phyloP scores from a whole-genome alignment of 2,888 invertebrate genomes.

The Zaprionus bogoriensis region DNA sequence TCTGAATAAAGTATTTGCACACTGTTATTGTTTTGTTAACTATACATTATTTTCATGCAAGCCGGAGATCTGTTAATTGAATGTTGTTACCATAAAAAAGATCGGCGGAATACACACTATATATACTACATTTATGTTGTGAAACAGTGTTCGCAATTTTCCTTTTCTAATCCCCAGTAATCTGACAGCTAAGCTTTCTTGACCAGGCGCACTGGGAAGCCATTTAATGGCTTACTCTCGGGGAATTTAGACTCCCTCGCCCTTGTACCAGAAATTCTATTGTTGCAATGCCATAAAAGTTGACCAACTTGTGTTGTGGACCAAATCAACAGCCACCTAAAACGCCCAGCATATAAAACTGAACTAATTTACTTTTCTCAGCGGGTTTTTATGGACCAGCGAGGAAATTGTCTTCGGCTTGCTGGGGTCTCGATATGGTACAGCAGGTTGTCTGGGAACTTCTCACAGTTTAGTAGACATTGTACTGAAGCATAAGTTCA shows the following conservation, averaged over 20 bases:
- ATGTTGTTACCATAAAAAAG: too few relatives aligned
- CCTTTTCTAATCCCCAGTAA: neutral
- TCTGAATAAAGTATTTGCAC: too few relatives aligned
- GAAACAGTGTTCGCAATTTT: neutral
- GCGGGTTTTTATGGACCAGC: slow-evolving; percentile 44
- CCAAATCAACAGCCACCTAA: neutral
- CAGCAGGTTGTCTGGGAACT: slow-evolving; percentile 54
- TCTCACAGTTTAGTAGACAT: slow-evolving; percentile 71
- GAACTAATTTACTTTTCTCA: slow-evolving; percentile 69
- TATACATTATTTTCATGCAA: too few relatives aligned
- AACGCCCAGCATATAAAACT: slow-evolving; percentile 52
- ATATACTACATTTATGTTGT: too few relatives aligned
- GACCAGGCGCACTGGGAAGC: slow-evolving; percentile 1
- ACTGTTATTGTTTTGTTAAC: too few relatives aligned
- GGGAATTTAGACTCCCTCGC: slow-evolving; percentile 5
- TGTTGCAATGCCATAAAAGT: slow-evolving; percentile 61
- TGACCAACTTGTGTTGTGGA: slow-evolving; percentile 52
- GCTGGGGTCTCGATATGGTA: neutral
- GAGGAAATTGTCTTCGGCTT: slow-evolving; percentile 7
- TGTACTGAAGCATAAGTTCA: slow-evolving; percentile 63
- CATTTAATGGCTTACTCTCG: slow-evolving; percentile 33
- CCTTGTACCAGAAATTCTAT: slow-evolving; percentile 25
- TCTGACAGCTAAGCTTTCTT: neutral
- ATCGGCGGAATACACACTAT: too few relatives aligned
- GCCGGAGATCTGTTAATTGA: too few relatives aligned